Evolutionary conservation across 1,140 invertebrate species (phyloP), one percentile per base, ranked within the genome.

Genomic region (Nixonia krombeini): DNA sequence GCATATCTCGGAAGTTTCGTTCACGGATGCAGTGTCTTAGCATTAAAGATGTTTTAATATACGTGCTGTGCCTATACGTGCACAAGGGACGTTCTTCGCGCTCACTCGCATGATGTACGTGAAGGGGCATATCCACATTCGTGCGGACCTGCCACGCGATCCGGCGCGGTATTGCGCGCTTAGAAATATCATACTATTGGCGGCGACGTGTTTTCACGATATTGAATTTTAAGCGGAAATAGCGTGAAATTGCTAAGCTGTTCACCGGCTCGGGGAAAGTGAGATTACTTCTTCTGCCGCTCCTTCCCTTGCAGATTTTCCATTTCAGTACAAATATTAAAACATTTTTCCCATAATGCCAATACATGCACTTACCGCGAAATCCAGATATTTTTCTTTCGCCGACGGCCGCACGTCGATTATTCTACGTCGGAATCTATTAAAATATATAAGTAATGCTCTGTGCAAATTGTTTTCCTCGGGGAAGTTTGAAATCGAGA

Each of bases 111-210:
- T 31, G 29, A 31, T 9, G 29, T 31, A 31, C 29, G 10, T 31
- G 29, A 31, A 31, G 29, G 9, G 2, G 29, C 8, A 31, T 31
- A 31, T 31, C 29, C 10, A 4, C 29, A 31, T 31, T 12, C 29
- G 10, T 31, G 10, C 10, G 29, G 29, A 21, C n/a, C 29, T n/a
- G 29, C 21, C 21, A 21, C 21, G 21, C 21, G 21, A 44, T 23
- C 23, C 6, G 28, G 21, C 23, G 23, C 23, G 57, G 46, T 69
- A 73, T 68, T 69, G 67, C 67, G 57, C 68, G 66, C 62, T 73
- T 66, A 65, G 72, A 70, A 73, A 73, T 72, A 69, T 70, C 64
- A 72, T 72, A 72, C 56, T 69, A 73, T 72, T 37, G 33, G 33
- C 45, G 58, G 59, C 55, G 65, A 69, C 70, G 56, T 73, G 72